A percentile compares a stretch with the other conserved stretches of the same genome.
These are phyloP conservation scores for Steromphala cineraria DNA, from an alignment of 2,888 invertebrate species.

Conservation along the genomic window DNA sequence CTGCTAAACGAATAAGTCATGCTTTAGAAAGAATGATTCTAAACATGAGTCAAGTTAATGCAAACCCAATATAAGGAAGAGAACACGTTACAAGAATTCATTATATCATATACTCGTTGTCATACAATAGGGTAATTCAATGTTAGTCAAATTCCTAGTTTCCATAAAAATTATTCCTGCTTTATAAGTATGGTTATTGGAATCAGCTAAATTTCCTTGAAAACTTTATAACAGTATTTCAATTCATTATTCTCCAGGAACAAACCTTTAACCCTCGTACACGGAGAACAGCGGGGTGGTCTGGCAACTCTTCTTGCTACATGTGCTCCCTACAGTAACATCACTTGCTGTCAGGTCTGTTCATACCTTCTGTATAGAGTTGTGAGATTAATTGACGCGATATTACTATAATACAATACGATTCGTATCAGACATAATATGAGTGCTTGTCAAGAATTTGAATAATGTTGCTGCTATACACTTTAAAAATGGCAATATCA, in stretches of 20 bases:
- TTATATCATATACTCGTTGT: too few relatives aligned
- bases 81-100: too few relatives aligned
- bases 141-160: neutral
- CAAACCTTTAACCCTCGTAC: slow-evolving; percentile 82
- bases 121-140: too few relatives aligned
- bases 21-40: too few relatives aligned
- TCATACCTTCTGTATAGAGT: neutral
- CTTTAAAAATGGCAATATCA: too few relatives aligned
- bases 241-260: slow-evolving; percentile 45
- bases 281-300: slow-evolving; percentile 81
- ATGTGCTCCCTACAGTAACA: slow-evolving; percentile 63
- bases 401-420: neutral
- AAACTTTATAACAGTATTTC: neutral
- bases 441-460: too few relatives aligned
- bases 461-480: too few relatives aligned
- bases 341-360: slow-evolving; percentile 72
- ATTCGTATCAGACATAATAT: neutral
- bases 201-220: neutral
- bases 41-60: too few relatives aligned
- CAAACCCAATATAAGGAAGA: too few relatives aligned
- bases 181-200: neutral
- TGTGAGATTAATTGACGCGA: neutral
- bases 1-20: too few relatives aligned
- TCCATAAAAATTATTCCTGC: neutral
- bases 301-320: slow-evolving; percentile 79